Evolutionary conservation across 1,140 invertebrate species (phyloP).

Genomic region (Drosophila serrata): DNA sequence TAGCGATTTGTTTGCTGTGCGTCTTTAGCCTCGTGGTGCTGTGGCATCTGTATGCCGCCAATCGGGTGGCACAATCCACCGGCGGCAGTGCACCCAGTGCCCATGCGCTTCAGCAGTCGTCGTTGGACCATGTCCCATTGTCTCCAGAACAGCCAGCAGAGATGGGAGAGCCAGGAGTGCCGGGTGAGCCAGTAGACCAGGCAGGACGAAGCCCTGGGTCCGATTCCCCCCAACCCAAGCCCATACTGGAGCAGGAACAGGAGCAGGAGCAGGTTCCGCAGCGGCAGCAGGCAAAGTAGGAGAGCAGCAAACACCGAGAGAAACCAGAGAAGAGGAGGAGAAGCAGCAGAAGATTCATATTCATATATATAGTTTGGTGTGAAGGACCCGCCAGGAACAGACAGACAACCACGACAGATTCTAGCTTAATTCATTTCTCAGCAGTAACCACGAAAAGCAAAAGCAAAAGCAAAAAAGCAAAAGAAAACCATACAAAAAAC

Average conservation of each 20-base stretch:
- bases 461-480: slow-evolving; percentile 9
- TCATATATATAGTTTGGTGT: background rate
- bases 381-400: background rate
- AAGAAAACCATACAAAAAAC: slow-evolving; percentile 35
- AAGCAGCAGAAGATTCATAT: background rate
- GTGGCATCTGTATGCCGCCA: slow-evolving; percentile 76
- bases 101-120: slow-evolving; percentile 29
- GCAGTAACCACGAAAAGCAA: slow-evolving; percentile 6
- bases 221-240: background rate
- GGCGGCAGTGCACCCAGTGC: slow-evolving; percentile 10
- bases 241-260: slow-evolving; percentile 2
- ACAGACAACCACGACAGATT: slow-evolving; percentile 41
- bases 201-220: background rate
- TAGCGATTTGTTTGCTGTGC: slow-evolving; percentile 85
- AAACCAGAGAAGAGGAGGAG: background rate
- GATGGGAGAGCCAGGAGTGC: slow-evolving; percentile 3
- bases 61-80: slow-evolving; percentile 23
- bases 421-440: slow-evolving; percentile 45
- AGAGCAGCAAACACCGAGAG: slow-evolving; percentile 47
- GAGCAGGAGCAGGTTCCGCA: slow-evolving; percentile 13
- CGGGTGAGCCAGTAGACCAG: background rate
- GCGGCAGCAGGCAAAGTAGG: slow-evolving; percentile 30
- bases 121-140: background rate
- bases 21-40: slow-evolving; percentile 79
- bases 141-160: background rate